Evolutionary conservation across 2,113 vertebrate genomes (phyloP), one percentile per base, ranked within the genome.

Genomic region (Zapornia atra): DNA sequence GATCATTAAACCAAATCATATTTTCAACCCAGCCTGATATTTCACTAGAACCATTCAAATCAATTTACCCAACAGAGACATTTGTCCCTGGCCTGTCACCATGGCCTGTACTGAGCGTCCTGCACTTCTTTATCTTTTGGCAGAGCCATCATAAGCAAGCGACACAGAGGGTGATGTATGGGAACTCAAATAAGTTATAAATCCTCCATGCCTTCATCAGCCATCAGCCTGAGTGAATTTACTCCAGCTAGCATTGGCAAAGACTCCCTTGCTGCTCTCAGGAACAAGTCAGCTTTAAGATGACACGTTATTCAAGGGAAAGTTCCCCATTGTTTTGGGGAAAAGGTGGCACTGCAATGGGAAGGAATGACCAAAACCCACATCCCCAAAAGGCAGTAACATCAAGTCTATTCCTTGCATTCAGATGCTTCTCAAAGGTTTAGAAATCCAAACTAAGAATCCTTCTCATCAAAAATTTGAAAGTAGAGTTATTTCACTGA

Each of bases 101-200:
- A 95, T 34, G 89, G 97, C 96, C 98, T 94, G 63, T 98, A 97
- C 94, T 95, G 93, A 98, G 94, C 73, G 82, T 98, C 97, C 97
- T 96, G 94, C 96, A 96, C 96, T 98, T 98, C 98, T 99, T 99
- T 98, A 98, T 98, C 98, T 98, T 98, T 98, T 98, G 98, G 97
- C 98, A 97, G 98, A 95, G 96, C 97, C 98, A 98, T 98, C 98
- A 98, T 98, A 98, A 98, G 98, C 96, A 94, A 97, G 92, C 17
- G 86, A 98, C 98, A 98, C 73, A 57, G 84, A 97, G 70, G 86
- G 90, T 98, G 98, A 99, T 98, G 69, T 98, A 98, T 98, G 97
- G 96, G 95, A 97, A 96, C 97, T 98, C 98, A 97, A 97, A 92
- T 97, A 97, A 98, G 96, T 94, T 88, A 98, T 98, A 98, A 98